A percentile compares a stretch with the other conserved stretches of the same genome.
Evolutionary conservation across 2,113 vertebrate species (phyloP).

Genomic region (Bufo bufo): DNA sequence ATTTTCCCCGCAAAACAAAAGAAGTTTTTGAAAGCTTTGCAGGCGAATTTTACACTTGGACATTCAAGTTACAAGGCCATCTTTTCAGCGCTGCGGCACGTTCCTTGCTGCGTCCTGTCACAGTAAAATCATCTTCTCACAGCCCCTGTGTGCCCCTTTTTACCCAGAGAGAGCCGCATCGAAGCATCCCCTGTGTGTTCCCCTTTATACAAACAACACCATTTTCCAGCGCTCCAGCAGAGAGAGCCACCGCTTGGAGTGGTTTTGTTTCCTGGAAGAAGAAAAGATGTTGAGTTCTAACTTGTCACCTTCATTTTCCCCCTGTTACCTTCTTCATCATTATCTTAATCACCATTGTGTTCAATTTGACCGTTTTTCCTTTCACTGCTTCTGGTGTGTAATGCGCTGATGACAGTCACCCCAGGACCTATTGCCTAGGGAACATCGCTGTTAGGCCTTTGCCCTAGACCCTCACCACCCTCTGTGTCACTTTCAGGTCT

Average conservation of each 20-base stretch:
- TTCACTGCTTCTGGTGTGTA: slow-evolving; percentile 71
- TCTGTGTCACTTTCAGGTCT: slow-evolving; percentile 63
- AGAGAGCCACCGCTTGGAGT: slow-evolving; percentile 52
- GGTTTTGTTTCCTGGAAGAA: slow-evolving; percentile 58
- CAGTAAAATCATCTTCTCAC: slow-evolving; percentile 55
- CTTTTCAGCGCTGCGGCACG: slow-evolving; percentile 46
- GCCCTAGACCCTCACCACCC: slow-evolving; percentile 72
- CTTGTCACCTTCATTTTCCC: slow-evolving; percentile 57
- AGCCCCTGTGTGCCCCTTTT: slow-evolving; percentile 41
- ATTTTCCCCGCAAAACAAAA: slow-evolving; percentile 35
- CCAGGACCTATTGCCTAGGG: slow-evolving; percentile 73
- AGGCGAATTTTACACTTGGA: slow-evolving; percentile 34
- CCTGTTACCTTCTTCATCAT: slow-evolving; percentile 71
- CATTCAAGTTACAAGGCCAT: slow-evolving; percentile 37
- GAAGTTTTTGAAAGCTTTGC: slow-evolving; percentile 46
- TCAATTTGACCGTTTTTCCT: slow-evolving; percentile 82
- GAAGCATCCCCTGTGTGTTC: slow-evolving; percentile 40
- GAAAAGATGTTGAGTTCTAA: slow-evolving; percentile 54
- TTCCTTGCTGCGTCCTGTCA: slow-evolving; percentile 54
- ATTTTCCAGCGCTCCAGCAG: slow-evolving; percentile 27
- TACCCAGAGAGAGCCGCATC: neutral
- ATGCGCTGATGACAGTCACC: slow-evolving; percentile 68
- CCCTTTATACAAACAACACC: slow-evolving; percentile 37
- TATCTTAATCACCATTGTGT: slow-evolving; percentile 83
- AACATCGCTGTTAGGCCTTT: slow-evolving; percentile 70